These are phyloP conservation scores for Gnatocerus cornutus DNA, from an alignment of 2,888 invertebrate genomes.

Conservation along the genomic window DNA sequence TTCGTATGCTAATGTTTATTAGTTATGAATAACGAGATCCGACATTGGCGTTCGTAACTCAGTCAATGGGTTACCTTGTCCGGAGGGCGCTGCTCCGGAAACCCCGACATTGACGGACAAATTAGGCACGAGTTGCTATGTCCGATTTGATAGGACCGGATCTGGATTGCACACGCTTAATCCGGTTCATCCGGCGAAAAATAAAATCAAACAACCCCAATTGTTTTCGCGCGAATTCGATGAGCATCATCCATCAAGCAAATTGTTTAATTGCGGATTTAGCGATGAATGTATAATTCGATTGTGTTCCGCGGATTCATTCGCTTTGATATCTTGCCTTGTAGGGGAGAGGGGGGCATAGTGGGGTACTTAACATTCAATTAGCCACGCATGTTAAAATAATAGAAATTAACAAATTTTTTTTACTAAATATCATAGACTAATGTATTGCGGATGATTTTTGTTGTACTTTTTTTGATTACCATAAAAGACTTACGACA, in stretches of 20 bases:
- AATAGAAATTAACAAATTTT: too few relatives aligned
- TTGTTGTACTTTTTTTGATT: too few relatives aligned
- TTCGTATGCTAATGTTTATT: conserved; percentile 26
- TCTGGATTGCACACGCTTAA: conserved; percentile 47
- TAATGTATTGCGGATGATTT: too few relatives aligned
- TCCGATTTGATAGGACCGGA: conserved; percentile 51
- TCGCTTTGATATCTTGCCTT: not conserved
- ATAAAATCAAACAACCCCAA: conserved; percentile 33
- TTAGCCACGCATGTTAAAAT: too few relatives aligned
- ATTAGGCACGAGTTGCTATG: conserved; percentile 55
- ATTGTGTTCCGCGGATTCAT: conserved; percentile 26
- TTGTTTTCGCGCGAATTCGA: conserved; percentile 34
- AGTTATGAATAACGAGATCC: conserved; percentile 34
- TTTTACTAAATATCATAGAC: too few relatives aligned
- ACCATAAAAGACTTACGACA: too few relatives aligned
- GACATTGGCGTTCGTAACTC: conserved; percentile 38
- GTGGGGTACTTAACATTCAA: too few relatives aligned
- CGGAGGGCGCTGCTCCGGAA: conserved; percentile 58
- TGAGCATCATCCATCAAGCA: conserved; percentile 31
- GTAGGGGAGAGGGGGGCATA: too few relatives aligned
- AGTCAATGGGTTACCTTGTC: conserved; percentile 59
- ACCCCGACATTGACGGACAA: conserved; percentile 55
- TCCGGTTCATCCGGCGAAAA: conserved; percentile 49
- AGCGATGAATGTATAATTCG: conserved; percentile 34
- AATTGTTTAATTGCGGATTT: conserved; percentile 41